Percentiles rank a stretch among this genome's conserved stretches.
Evolutionary conservation across 2,113 vertebrate genomes (phyloP).

Genomic region (Mastomys natalensis): DNA sequence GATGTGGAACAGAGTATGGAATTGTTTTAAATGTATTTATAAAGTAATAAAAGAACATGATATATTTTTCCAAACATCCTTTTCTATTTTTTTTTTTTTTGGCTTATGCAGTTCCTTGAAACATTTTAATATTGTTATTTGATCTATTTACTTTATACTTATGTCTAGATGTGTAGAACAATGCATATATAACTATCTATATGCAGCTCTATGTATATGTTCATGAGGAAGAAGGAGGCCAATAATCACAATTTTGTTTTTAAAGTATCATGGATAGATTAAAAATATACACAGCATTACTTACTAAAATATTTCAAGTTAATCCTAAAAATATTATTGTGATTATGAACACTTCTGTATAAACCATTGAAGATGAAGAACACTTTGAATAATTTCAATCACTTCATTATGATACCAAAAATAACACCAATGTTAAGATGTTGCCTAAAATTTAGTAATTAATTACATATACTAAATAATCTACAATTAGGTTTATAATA

Average conservation of each 20-base stretch:
- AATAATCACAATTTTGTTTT: not conserved
- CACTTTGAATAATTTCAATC: not conserved
- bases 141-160: too few relatives aligned
- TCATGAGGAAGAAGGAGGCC: not conserved
- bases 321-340: too few relatives aligned
- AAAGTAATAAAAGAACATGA: not conserved
- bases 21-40: not conserved
- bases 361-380: not conserved
- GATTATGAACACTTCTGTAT: not conserved
- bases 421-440: not conserved
- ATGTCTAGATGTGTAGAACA: not conserved
- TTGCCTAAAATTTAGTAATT: not conserved
- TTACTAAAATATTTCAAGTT: not conserved
- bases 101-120: not conserved
- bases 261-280: not conserved
- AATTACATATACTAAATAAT: not conserved
- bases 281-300: not conserved
- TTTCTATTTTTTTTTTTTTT: not conserved
- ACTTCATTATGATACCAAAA: not conserved
- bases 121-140: not conserved
- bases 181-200: rapidly evolving
- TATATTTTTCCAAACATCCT: not conserved
- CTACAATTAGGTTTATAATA: not conserved
- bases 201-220: not conserved
- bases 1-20: too few relatives aligned